Conservation (phyloP, 92 coral and sea anemone species). For the Epizoanthus stellaris region DNA sequence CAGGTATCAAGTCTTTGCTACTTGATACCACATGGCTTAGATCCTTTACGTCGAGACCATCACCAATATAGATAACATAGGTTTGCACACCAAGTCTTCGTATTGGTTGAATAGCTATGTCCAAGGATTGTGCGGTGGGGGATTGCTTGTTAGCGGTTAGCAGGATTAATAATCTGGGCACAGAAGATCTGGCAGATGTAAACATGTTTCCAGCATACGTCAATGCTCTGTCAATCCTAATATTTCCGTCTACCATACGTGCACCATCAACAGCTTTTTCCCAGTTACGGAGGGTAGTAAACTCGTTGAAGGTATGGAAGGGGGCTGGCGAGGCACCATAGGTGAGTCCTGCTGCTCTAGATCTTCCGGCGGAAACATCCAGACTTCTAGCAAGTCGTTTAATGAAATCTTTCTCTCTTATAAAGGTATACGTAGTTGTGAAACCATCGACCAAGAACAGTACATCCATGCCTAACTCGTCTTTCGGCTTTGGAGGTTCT, state of each 20-base stretch:
- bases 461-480: slow-evolving; percentile 48
- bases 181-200: slow-evolving; percentile 58
- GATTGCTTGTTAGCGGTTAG: slow-evolving; percentile 63
- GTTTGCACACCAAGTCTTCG: slow-evolving; percentile 68
- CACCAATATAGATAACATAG: slow-evolving; percentile 70
- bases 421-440: slow-evolving; percentile 40
- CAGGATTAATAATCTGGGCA: slow-evolving; percentile 69
- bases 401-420: slow-evolving; percentile 53
- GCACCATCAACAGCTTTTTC: slow-evolving; percentile 58
- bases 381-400: slow-evolving; percentile 49
- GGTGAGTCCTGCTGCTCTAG: slow-evolving; percentile 59
- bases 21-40: slow-evolving; percentile 15
- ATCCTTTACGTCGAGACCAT: slow-evolving; percentile 44
- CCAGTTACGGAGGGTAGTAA: slow-evolving; percentile 33
- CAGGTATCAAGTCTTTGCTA: slow-evolving; percentile 21
- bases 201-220: slow-evolving; percentile 57
- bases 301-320: slow-evolving; percentile 42
- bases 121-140: slow-evolving; percentile 54
- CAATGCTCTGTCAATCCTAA: slow-evolving; percentile 63
- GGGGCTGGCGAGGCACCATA: slow-evolving; percentile 48
- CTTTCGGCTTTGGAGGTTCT: slow-evolving; percentile 29
- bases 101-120: slow-evolving; percentile 66
- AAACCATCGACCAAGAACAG: slow-evolving; percentile 63
- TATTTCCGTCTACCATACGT: slow-evolving; percentile 24
- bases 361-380: slow-evolving; percentile 48